Percentiles rank a stretch among this genome's conserved stretches.
These are phyloP conservation scores for Neoarius graeffei DNA, from an alignment of 2,113 vertebrate genomes.

Conservation along the genomic window DNA sequence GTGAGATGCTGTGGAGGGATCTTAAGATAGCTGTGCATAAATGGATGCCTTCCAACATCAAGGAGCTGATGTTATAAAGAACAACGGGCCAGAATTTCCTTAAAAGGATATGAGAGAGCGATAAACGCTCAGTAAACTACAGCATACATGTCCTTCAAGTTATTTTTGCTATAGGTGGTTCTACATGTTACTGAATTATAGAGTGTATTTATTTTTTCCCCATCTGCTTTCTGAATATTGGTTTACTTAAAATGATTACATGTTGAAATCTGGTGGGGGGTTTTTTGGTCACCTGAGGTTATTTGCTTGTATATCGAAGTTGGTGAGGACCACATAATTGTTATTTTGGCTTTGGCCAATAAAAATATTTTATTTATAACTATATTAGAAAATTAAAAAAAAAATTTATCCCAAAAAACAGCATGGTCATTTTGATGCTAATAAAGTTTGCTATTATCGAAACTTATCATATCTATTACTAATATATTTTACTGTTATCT, in stretches of 20 bases:
- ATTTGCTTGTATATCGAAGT: not conserved
- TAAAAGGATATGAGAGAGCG: not conserved
- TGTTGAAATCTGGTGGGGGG: not conserved
- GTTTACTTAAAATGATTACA: not conserved
- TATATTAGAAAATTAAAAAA: not conserved
- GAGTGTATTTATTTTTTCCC: too few relatives aligned
- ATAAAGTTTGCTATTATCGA: not conserved
- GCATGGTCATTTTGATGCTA: not conserved
- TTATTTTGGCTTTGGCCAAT: not conserved
- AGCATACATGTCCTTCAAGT: not conserved
- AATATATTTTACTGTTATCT: not conserved
- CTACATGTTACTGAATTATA: too few relatives aligned
- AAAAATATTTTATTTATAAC: not conserved
- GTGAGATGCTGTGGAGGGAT: not conserved
- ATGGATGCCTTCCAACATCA: not conserved
- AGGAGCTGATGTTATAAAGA: not conserved
- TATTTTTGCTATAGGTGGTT: not conserved
- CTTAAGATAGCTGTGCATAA: not conserved
- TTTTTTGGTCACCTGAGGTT: not conserved
- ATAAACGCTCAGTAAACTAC: not conserved
- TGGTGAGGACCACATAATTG: not conserved
- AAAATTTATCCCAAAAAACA: not conserved
- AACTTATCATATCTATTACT: not conserved
- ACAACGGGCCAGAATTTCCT: not conserved
- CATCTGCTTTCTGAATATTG: not conserved